Evolutionary conservation across 2,797 vertebrate species (phyloP).

Genomic region (Phrynocephalus vlangalii): DNA sequence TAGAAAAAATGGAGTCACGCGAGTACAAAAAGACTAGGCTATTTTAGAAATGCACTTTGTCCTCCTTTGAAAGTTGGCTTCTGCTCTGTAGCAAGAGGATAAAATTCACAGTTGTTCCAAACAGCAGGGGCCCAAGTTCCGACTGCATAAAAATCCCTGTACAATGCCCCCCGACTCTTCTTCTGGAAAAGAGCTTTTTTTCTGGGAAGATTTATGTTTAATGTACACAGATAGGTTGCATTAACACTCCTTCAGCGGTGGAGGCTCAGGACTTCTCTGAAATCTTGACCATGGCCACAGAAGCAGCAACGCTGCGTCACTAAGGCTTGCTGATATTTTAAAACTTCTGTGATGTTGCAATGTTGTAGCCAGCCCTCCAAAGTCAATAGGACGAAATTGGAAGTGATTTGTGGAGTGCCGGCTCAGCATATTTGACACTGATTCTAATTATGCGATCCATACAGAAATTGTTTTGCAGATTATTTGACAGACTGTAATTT

Average conservation of each 20-base stretch:
- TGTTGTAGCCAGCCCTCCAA: neutral
- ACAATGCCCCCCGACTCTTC: neutral
- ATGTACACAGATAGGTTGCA: neutral
- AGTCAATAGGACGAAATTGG: neutral
- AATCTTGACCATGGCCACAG: neutral
- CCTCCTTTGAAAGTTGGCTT: neutral
- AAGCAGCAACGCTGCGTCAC: neutral
- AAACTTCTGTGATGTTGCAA: neutral
- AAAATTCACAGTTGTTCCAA: neutral
- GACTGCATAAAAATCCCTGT: neutral
- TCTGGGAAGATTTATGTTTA: too few species aligned
- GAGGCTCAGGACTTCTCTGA: neutral
- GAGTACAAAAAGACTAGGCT: neutral
- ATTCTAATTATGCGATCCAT: slow-evolving; percentile 10
- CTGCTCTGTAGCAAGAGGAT: neutral
- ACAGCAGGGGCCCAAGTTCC: neutral
- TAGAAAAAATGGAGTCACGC: neutral
- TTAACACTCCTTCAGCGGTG: neutral
- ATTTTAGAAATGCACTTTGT: neutral
- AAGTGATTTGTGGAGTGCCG: neutral
- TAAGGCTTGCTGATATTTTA: neutral
- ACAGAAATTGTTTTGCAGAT: slow-evolving; percentile 20
- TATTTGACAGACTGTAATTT: slow-evolving; percentile 9
- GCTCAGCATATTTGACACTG: neutral
- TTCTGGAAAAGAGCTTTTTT: neutral